phyloP scores from a whole-genome alignment of 1,140 invertebrate genomes.

The Lepidurus arcticus region DNA sequence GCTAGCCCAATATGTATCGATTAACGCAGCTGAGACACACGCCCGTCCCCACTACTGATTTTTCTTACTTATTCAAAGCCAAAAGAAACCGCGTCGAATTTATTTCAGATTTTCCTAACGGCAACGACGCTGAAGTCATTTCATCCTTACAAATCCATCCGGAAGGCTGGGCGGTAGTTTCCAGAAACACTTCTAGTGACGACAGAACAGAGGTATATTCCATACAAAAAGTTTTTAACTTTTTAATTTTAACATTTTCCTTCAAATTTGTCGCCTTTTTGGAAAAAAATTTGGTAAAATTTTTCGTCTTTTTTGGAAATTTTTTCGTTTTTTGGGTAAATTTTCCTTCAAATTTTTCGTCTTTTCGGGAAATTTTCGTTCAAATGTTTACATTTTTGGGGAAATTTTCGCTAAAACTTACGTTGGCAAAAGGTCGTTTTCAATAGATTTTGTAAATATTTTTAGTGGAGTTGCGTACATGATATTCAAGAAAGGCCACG shows the following conservation, averaged over 20 bases:
- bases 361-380: background rate
- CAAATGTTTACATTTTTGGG: background rate
- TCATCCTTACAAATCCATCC: slow-evolving; percentile 86
- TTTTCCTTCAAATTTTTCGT: slow-evolving; percentile 27
- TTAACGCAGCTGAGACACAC: slow-evolving; percentile 79
- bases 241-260: background rate
- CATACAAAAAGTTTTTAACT: too few species aligned
- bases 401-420: slow-evolving; percentile 27
- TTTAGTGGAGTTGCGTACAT: slow-evolving; percentile 85
- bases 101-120: slow-evolving; percentile 77
- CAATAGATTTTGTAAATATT: background rate
- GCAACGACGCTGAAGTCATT: slow-evolving; percentile 82
- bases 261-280: background rate
- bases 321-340: background rate
- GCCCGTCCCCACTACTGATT: slow-evolving; percentile 67
- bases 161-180: slow-evolving; percentile 80
- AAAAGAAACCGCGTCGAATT: slow-evolving; percentile 80
- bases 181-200: slow-evolving; percentile 76
- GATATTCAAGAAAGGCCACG: slow-evolving; percentile 65
- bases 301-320: background rate
- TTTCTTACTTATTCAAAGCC: slow-evolving; percentile 71
- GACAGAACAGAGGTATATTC: slow-evolving; percentile 70
- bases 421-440: too few species aligned
- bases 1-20: slow-evolving; percentile 78
- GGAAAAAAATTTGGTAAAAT: slow-evolving; percentile 28